Percentiles rank a stretch among this genome's conserved stretches.
Conservation (phyloP, 2,113 vertebrate species). For the Antidorcas marsupialis region DNA sequence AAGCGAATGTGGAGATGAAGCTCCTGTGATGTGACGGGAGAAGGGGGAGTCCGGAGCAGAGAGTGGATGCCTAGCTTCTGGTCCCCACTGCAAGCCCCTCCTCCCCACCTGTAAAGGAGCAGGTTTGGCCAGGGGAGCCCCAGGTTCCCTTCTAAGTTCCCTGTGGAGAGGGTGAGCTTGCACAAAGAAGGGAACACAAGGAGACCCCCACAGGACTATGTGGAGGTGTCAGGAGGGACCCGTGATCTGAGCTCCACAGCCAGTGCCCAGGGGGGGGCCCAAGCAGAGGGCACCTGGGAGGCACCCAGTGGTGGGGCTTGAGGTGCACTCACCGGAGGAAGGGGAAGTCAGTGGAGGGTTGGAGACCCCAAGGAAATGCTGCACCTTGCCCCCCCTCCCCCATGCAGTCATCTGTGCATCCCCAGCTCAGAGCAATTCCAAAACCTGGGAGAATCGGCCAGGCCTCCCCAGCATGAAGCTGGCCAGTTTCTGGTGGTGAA, state of each 20-base stretch:
- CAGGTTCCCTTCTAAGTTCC: neutral
- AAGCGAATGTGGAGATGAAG: neutral
- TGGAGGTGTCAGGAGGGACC: neutral
- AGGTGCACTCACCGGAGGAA: neutral
- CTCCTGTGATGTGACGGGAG: fast-evolving
- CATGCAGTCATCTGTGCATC: neutral
- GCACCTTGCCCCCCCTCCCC: neutral
- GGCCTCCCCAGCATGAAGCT: neutral
- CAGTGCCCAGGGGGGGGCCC: too few species aligned
- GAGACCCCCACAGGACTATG: neutral
- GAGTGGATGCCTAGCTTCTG: neutral
- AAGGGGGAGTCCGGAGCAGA: neutral
- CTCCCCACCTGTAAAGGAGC: neutral
- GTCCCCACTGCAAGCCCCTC: neutral
- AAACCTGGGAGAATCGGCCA: neutral
- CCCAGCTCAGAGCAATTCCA: neutral
- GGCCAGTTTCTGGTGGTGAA: neutral
- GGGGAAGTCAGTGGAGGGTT: fast-evolving
- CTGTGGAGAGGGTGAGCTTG: neutral
- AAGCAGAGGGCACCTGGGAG: neutral
- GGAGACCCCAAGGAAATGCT: neutral
- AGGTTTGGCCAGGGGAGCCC: too few species aligned
- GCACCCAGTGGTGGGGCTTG: neutral
- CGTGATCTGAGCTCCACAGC: too few species aligned
- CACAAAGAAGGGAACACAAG: neutral